Evolutionary conservation across 2,888 invertebrate species (phyloP).

Genomic region (Ophioninae sp.): DNA sequence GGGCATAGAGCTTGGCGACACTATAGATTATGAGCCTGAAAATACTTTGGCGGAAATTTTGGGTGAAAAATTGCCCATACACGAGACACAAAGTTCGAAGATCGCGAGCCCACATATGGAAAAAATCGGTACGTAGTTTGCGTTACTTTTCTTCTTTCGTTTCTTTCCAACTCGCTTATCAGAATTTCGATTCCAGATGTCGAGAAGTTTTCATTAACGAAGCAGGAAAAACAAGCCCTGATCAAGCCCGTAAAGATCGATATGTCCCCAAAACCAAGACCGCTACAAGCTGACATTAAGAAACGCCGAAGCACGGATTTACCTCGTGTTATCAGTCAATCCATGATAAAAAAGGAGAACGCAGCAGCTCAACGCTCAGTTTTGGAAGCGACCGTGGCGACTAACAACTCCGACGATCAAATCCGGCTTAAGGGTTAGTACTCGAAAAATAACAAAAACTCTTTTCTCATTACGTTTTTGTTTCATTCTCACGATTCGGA

Average conservation of each 20-base stretch:
- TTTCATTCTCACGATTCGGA: too few species aligned
- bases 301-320: constrained; percentile 29
- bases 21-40: constrained; percentile 10
- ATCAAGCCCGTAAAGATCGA: constrained; percentile 24
- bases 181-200: constrained; percentile 29
- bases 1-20: constrained; percentile 2
- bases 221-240: constrained; percentile 10
- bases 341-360: constrained; percentile 55
- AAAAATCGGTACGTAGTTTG: constrained; percentile 12
- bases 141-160: not conserved
- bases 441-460: not conserved
- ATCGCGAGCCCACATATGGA: constrained; percentile 17
- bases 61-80: constrained; percentile 3
- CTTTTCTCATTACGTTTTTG: not conserved
- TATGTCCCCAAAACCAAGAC: constrained; percentile 31
- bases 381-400: constrained; percentile 53
- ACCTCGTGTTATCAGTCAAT: constrained; percentile 26
- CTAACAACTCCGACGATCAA: constrained; percentile 41
- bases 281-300: constrained; percentile 40
- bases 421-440: constrained; percentile 35
- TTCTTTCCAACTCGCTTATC: not conserved
- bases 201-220: constrained; percentile 27
- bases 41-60: constrained; percentile 37
- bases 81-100: constrained; percentile 6
- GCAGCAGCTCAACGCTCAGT: constrained; percentile 58